Evolutionary conservation across 2,888 invertebrate species (phyloP), one percentile per base, ranked within the genome.

Genomic region (Uropetala carovei): DNA sequence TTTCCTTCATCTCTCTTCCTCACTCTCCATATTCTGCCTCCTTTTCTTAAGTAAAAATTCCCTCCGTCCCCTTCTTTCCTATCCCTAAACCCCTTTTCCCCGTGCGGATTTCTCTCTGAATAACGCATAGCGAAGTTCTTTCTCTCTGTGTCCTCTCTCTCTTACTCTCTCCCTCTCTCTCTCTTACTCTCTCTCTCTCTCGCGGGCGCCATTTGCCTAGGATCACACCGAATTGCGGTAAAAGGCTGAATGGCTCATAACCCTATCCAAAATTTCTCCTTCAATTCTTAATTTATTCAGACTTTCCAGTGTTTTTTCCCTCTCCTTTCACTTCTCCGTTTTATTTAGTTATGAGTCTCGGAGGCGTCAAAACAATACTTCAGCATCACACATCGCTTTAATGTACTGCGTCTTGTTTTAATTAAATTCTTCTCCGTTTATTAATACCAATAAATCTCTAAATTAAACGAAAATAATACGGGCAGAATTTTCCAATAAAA

Each of bases 91-190:
- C 60, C 30, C 16, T 27, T 60, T 60, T 18, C 64, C 64, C 89
- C 27, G 43, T 43, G 68, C 43, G 64, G 89, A 89, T 64, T 89
- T 56, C 89, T 30, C 22, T 58, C 60, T 60, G 30, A 89, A 89
- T 89, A 89, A 43, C 89, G 56, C n/a, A 64, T 68, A 56, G 14
- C 27, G 14, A 30, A 16, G 58, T 59, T 27, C 30, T 22, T 30
- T 27, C 22, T 30, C 81, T 81, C 27, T 81, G 81, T 13, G 8
- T 7, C 22, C 56, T 18, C 82, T 11, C n/a, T n/a, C 64, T 2
- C 82, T 11, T 11, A 7, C 64, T 2, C 56, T 14, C 18, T 83
- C 86, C 9, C 22, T 16, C 86, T 18, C 30, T 60, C 27, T 18
- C 27, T 22, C 43, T 22, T 18, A 30, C 60, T 22, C 57, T 60